These are phyloP conservation scores for Stomatorhinus walkeri DNA, from an alignment of 2,797 vertebrate genomes.

Conservation along the genomic window DNA sequence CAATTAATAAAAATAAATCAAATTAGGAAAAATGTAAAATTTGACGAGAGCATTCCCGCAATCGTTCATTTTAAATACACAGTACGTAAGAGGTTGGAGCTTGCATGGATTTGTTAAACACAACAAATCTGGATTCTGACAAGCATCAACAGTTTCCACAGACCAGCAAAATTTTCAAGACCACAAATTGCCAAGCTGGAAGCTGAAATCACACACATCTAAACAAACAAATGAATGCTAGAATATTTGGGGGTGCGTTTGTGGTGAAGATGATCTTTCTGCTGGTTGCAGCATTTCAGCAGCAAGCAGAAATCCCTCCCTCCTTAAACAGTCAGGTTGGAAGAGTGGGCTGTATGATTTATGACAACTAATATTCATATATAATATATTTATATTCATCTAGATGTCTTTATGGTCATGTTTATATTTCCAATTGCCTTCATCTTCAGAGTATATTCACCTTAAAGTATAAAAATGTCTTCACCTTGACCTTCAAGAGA, in stretches of 20 bases:
- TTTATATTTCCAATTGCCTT: conserved; percentile 91
- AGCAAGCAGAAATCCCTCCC: neutral
- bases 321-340: neutral
- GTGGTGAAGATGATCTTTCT: neutral
- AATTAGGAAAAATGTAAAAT: neutral
- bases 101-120: neutral
- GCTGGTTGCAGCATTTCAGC: neutral
- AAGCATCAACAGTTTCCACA: conserved; percentile 7
- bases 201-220: neutral
- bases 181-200: neutral
- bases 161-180: neutral
- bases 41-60: neutral
- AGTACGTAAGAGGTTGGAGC: neutral
- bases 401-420: conserved; percentile 76
- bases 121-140: neutral
- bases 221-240: neutral
- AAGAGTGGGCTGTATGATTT: neutral
- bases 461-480: neutral
- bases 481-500: neutral
- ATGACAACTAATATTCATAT: neutral
- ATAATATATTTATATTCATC: neutral
- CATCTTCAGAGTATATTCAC: conserved; percentile 65
- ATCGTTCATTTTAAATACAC: neutral
- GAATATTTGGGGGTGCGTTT: neutral
- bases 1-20: neutral